Base-by-base conservation (phyloP, 1,140 invertebrate species). In the Brachionus paranguensis region DNA sequence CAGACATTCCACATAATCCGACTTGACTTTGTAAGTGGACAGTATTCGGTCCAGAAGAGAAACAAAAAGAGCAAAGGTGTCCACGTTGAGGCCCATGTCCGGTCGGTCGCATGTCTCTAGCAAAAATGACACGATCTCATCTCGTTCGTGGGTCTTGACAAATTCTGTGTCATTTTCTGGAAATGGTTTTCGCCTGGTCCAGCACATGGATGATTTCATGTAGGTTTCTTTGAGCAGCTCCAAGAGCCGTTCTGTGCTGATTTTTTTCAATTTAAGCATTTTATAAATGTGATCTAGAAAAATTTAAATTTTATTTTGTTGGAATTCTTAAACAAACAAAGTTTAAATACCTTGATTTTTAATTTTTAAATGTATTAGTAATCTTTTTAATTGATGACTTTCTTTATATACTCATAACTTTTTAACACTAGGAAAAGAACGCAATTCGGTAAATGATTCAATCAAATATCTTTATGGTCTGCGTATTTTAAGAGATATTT, bases 1-100 rank as follows among this genome's bases (percentile, higher is more conserved):
- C 17, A 89, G 87, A 86, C 88, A 89, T 50, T 86, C 87, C 81
- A 89, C 85, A 86, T 89, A 89, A 86, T 88, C 89, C 43, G 89
- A 83, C 33, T 70, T 83, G 3, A 83, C 81, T 83, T 83, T 83
- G 37, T 64, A 68, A 11, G 64, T 83, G 20, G 41, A 47, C 43
- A 83, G 47, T 12, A 83, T 70, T 4, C 81, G 81, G 37, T 83
- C 81, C 14, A 83, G 20, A 17, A 83, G 10, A 6, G 37, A 43
- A 20, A 47, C 81, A 55, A 68, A 68, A 20, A 83, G 20, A 17
- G 50, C 64, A 41, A 68, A 83, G 20, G 81, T 83, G 11, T 83
- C 81, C 17, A 55, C 60, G 11, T 43, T 12, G 1, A 83, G 53
- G 20, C n/a, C 12, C 68, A 83, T 72, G 33, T 81, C 53, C 14